Base-by-base conservation (phyloP, 2,113 vertebrate species). In the Lepus americanus region DNA sequence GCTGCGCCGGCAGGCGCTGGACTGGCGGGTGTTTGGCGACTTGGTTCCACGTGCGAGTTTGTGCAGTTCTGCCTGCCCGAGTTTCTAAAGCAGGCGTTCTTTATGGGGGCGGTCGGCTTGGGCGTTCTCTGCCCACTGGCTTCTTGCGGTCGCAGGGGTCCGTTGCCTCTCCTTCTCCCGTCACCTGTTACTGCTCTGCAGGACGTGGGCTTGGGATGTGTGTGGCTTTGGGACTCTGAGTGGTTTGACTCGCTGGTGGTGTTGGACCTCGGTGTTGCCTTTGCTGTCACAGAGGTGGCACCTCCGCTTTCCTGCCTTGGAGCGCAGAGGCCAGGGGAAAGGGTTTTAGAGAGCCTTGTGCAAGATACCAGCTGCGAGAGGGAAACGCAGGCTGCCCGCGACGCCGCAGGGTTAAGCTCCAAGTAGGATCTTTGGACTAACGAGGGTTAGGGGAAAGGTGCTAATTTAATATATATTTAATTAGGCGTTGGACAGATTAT, bases 391-490 rank as follows among this genome's bases (percentile, higher is more conserved):
- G 74, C 63, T 72, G 64, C 74, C 66, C 55, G 67, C 81, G 79
- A 74, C 3, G 3, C 51, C 79, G n/a, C 61, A 20, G 61, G 72
- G 83, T 90, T 92, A 94, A 82, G n/a, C 29, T 87, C 87, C 87
- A 36, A 79, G 94, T 94, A 81, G 49, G 69, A n/a, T 49, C n/a
- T 74, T 59, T 92, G 85, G 89, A 95, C 59, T 92, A 85, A 82
- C n/a, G 61, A 72, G 33, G 33, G 77, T 55, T 66, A 72, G 44
- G 76, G 55, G 16, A 70, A 73, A 96, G 64, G 49, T 82, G 67
- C 74, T 76, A 55, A 27, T 83, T 96, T 77, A 84, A 61, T 87
- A 33, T 33, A 55, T 59, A 53, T 76, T 88, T 93, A 66, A 78
- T 90, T 74, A 89, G 86, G 1, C 81, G 70, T 86, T 87, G 25